A percentile compares a stretch with the other conserved stretches of the same genome.
phyloP scores from a whole-genome alignment of 2,888 invertebrate species.

The Cheilosia pagana region DNA sequence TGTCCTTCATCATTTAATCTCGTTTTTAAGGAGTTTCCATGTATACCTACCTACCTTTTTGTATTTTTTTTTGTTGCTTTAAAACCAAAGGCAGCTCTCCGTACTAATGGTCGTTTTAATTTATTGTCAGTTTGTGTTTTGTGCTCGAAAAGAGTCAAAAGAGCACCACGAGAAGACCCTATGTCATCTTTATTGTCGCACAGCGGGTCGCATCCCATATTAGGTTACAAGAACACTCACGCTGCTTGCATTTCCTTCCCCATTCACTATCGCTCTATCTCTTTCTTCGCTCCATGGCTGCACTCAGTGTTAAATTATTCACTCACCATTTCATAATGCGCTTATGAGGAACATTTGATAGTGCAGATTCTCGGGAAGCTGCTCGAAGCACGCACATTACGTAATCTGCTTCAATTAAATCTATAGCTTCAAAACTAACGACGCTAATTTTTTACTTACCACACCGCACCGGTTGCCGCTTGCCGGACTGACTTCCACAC shows the following conservation, averaged over 20 bases:
- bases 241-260: slow-evolving; percentile 38
- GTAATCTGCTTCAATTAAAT: slow-evolving; percentile 69
- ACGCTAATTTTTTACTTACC: slow-evolving; percentile 72
- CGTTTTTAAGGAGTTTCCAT: slow-evolving; percentile 32
- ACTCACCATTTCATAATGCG: slow-evolving; percentile 21
- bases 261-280: not conserved
- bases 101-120: slow-evolving; percentile 60
- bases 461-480: not conserved
- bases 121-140: slow-evolving; percentile 60
- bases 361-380: slow-evolving; percentile 16
- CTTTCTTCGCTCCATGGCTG: not conserved
- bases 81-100: slow-evolving; percentile 31
- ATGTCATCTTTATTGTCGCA: slow-evolving; percentile 64
- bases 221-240: slow-evolving; percentile 62
- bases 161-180: slow-evolving; percentile 36
- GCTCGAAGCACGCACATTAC: slow-evolving; percentile 47
- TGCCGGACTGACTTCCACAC: slow-evolving; percentile 34
- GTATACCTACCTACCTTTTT: not conserved
- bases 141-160: slow-evolving; percentile 40
- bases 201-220: slow-evolving; percentile 70
- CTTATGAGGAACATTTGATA: slow-evolving; percentile 19
- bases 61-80: slow-evolving; percentile 1
- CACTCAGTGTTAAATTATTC: slow-evolving; percentile 26
- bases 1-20: slow-evolving; percentile 67
- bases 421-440: slow-evolving; percentile 69